Percentiles rank a stretch among this genome's conserved stretches.
Conservation (phyloP, 1,140 invertebrate genomes). For the Philotrypesis tridentata region DNA sequence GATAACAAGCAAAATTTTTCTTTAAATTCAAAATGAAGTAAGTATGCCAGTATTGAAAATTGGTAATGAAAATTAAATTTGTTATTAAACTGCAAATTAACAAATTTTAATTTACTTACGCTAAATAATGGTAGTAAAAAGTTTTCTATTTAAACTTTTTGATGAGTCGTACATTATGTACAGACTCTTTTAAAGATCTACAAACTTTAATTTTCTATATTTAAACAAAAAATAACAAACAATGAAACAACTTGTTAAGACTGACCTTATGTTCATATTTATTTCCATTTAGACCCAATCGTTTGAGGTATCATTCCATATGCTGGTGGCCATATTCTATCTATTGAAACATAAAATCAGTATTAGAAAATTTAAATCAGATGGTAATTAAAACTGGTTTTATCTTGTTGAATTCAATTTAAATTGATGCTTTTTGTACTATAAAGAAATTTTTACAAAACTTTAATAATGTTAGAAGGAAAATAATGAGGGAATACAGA, state of each 20-base stretch:
- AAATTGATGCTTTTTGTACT: no score
- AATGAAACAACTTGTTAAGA: neutral
- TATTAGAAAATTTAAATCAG: neutral
- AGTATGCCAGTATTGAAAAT: conserved; percentile 2
- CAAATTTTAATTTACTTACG: neutral
- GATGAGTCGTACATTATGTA: no score
- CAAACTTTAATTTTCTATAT: neutral
- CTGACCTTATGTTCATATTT: neutral
- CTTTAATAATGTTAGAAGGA: neutral
- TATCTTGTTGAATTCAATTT: no score
- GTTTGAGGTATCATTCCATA: conserved; percentile 51
- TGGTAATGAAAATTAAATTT: neutral
- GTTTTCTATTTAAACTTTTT: no score
- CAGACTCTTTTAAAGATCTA: neutral
- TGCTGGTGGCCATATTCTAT: conserved; percentile 60
- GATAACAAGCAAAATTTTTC: no score
- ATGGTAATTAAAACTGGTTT: no score
- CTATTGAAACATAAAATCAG: conserved; percentile 48
- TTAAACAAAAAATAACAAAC: neutral
- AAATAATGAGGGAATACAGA: conserved; percentile 3
- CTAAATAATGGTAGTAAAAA: no score
- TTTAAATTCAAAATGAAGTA: no score
- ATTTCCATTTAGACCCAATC: neutral
- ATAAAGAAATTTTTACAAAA: no score
- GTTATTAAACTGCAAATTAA: neutral